Conservation (phyloP, 2,888 invertebrate genomes). For the Trichacis sp. region DNA sequence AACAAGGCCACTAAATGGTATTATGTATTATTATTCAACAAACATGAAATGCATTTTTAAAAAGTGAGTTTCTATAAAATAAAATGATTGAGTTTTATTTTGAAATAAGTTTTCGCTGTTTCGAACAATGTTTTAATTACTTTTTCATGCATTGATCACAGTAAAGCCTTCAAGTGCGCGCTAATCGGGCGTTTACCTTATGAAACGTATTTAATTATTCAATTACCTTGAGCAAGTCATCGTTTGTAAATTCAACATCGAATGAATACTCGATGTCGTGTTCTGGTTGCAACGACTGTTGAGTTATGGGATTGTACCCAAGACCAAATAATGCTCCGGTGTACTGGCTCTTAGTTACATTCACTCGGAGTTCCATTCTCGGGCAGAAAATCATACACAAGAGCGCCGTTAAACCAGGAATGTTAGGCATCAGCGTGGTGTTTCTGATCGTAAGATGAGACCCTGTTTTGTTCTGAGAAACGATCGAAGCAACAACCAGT, state of each 20-base stretch:
- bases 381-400: slow-evolving; percentile 87
- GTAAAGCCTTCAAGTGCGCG: no score
- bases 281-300: slow-evolving; percentile 78
- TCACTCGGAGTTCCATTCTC: slow-evolving; percentile 80
- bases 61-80: no score
- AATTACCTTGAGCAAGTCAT: slow-evolving; percentile 77
- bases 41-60: no score
- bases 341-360: slow-evolving; percentile 74
- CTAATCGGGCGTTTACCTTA: no score
- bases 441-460: slow-evolving; percentile 76
- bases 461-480: slow-evolving; percentile 72
- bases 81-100: no score
- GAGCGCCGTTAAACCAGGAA: slow-evolving; percentile 82
- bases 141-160: no score
- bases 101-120: no score
- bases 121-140: no score
- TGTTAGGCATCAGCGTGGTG: slow-evolving; percentile 90
- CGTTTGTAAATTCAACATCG: slow-evolving; percentile 78
- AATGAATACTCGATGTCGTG: slow-evolving; percentile 87
- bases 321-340: slow-evolving; percentile 88
- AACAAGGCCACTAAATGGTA: no score
- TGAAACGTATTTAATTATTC: no score
- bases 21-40: no score
- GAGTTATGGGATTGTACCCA: slow-evolving; percentile 74
- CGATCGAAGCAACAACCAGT: slow-evolving; percentile 77